Conservation (phyloP, 2,113 vertebrate genomes). For the Sceloporus tristichus region DNA sequence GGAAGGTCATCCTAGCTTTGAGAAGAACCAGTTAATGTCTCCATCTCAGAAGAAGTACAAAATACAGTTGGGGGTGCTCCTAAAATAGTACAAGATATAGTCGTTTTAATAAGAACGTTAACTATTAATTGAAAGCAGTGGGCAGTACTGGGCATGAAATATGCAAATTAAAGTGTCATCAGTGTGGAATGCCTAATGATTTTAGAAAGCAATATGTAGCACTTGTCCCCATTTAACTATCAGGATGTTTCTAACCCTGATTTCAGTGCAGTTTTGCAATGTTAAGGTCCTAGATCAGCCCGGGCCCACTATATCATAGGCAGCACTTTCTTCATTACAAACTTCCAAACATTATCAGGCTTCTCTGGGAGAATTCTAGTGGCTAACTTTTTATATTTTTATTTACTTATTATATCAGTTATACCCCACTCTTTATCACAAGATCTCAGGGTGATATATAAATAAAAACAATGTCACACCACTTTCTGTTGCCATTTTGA, state of each 20-base stretch:
- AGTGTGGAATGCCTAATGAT: background rate
- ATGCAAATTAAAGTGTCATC: background rate
- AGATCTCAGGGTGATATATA: too few species aligned
- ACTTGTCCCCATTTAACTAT: background rate
- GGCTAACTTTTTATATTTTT: too few species aligned
- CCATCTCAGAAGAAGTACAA: background rate
- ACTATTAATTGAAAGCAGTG: background rate
- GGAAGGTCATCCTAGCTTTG: slow-evolving; percentile 9
- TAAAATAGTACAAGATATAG: slow-evolving; percentile 47
- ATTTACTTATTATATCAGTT: too few species aligned
- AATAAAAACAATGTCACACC: too few species aligned
- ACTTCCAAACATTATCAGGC: too few species aligned
- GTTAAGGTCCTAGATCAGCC: background rate
- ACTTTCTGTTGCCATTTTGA: too few species aligned
- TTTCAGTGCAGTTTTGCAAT: background rate
- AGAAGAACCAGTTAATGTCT: background rate
- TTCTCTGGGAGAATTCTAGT: background rate
- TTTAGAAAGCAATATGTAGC: background rate
- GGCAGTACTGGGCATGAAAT: background rate
- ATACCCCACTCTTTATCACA: too few species aligned
- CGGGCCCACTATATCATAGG: too few species aligned
- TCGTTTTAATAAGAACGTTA: slow-evolving; percentile 39
- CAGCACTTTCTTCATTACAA: too few species aligned
- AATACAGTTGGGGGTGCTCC: slow-evolving; percentile 36
- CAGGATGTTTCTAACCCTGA: background rate